These are phyloP conservation scores for Caenorhabditis macrosperma DNA, from an alignment of 2,888 invertebrate species.

Conservation along the genomic window DNA sequence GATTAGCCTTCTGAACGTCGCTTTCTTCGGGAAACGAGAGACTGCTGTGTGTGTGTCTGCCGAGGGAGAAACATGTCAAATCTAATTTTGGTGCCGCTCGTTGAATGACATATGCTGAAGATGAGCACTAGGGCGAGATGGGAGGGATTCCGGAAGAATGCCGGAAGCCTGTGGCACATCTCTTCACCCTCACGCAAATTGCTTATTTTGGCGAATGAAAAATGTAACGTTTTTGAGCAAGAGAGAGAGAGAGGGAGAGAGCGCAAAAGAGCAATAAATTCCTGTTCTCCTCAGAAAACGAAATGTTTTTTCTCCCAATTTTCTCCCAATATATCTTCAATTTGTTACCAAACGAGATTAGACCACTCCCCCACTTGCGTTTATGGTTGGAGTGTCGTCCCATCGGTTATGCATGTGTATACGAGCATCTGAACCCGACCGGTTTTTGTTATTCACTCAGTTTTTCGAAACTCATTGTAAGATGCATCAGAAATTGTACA, in stretches of 20 bases:
- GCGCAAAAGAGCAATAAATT: neutral
- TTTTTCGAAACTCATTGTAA: neutral
- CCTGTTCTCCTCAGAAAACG: neutral
- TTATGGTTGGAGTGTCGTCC: conserved; percentile 12
- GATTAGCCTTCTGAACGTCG: conserved; percentile 36
- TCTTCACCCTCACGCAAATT: conserved; percentile 18
- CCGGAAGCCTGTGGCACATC: conserved; percentile 10
- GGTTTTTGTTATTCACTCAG: conserved; percentile 36
- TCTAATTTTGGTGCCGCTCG: conserved; percentile 32
- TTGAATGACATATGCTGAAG: conserved; percentile 45
- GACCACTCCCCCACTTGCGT: too few relatives aligned
- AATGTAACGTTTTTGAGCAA: neutral
- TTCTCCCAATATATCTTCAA: neutral
- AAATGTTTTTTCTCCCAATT: neutral
- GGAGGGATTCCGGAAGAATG: conserved; percentile 3
- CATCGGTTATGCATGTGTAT: conserved; percentile 19
- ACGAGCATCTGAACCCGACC: neutral
- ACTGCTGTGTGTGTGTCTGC: neutral
- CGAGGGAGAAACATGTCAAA: conserved; percentile 27
- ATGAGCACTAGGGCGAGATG: conserved; percentile 29
- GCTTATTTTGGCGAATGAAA: conserved; percentile 34
- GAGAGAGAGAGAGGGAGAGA: too few relatives aligned
- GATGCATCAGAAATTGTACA: conserved; percentile 10
- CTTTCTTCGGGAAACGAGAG: neutral
- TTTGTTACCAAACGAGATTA: neutral